A percentile compares a stretch with the other conserved stretches of the same genome.
Conservation (phyloP, 2,113 vertebrate genomes). For the Sitta europaea region DNA sequence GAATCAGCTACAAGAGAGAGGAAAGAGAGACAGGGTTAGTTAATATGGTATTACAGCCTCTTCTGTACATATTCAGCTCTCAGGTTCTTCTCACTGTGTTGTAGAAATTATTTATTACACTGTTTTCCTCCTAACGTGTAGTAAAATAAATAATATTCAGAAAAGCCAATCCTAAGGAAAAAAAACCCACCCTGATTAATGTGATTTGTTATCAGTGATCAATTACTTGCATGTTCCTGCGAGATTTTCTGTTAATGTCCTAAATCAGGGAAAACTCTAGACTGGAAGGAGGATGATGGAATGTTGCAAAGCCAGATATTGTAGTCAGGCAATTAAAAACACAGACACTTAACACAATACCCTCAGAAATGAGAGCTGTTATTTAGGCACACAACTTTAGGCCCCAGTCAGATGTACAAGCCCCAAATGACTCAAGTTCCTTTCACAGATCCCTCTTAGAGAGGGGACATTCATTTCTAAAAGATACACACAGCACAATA, state of each 20-base stretch:
- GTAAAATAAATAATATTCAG: neutral
- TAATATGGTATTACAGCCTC: neutral
- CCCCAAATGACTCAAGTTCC: neutral
- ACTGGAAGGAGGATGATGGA: neutral
- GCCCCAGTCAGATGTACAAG: neutral
- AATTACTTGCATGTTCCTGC: neutral
- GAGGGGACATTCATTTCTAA: neutral
- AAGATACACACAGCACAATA: neutral
- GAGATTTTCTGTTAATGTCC: neutral
- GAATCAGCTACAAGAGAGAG: constrained; percentile 61
- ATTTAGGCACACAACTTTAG: neutral
- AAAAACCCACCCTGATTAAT: neutral
- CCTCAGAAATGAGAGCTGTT: neutral
- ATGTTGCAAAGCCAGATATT: neutral
- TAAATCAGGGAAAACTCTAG: neutral
- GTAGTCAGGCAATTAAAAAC: neutral
- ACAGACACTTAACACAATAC: neutral
- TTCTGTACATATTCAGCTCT: neutral
- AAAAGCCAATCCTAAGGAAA: neutral
- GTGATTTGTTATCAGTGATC: neutral
- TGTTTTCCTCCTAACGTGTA: neutral
- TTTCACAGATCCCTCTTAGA: neutral
- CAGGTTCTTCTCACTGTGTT: neutral
- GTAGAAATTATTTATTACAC: neutral
- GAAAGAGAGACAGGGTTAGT: constrained; percentile 63